These are phyloP conservation scores for Tenodera sinensis DNA, from an alignment of 2,888 invertebrate genomes.

Conservation along the genomic window DNA sequence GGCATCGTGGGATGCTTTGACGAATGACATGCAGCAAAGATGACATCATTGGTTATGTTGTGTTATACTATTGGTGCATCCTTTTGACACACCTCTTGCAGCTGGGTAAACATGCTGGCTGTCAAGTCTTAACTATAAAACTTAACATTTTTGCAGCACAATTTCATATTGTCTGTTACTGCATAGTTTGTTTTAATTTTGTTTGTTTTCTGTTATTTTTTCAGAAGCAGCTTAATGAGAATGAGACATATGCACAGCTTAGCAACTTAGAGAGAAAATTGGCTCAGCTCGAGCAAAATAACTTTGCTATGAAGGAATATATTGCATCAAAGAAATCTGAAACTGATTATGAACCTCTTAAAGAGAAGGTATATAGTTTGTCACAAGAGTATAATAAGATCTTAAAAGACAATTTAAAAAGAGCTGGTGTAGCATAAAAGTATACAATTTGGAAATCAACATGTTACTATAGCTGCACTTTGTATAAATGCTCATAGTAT, in stretches of 20 bases:
- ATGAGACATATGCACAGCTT: constrained; percentile 68
- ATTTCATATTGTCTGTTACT: too few relatives aligned
- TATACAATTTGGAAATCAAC: neutral
- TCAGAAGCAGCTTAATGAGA: constrained; percentile 61
- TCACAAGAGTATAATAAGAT: constrained; percentile 55
- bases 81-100: too few relatives aligned
- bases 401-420: constrained; percentile 45
- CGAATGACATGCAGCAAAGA: too few relatives aligned
- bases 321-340: constrained; percentile 64
- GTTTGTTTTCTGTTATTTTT: constrained; percentile 32
- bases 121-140: too few relatives aligned
- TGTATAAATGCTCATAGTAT: neutral
- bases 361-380: constrained; percentile 55
- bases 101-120: too few relatives aligned
- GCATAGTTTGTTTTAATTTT: neutral
- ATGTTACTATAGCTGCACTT: neutral
- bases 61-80: too few relatives aligned
- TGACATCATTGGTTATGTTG: too few relatives aligned
- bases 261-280: constrained; percentile 65
- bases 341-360: constrained; percentile 62
- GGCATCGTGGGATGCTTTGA: too few relatives aligned
- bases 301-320: constrained; percentile 63
- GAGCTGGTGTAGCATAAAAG: constrained; percentile 4
- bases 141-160: too few relatives aligned
- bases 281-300: constrained; percentile 63